Base-by-base conservation (phyloP, 2,113 vertebrate species). In the Perca flavescens region DNA sequence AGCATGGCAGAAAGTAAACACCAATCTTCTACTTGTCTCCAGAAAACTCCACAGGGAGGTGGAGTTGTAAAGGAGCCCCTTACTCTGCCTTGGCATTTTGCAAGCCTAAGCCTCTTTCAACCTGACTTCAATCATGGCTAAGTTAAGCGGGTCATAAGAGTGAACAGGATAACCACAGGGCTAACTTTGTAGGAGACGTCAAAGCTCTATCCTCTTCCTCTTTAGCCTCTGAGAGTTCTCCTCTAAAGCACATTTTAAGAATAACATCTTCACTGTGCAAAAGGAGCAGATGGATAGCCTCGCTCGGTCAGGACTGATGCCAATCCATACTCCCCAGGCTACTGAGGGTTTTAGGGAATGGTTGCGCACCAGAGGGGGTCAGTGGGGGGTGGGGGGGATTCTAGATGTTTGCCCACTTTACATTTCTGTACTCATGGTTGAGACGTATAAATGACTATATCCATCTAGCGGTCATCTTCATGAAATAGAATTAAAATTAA, bases 91-190 rank as follows among this genome's bases (percentile, higher is more conserved):
- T 88, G 77, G 89, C 84, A 80, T 88, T 91, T 80, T 80, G 80
- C 80, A 80, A 84, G 83, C 84, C 80, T 79, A 82, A 80, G 82
- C 85, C 87, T 91, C 84, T 92, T 91, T 93, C 82, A 87, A 89
- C 90, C 88, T 61, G 89, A 91, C 88, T 93, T 92, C 90, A 94
- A 91, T 92, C 86, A 84, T 15, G 79, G 89, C 85, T 91, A 88
- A 90, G 90, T 94, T 94, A 93, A 81, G 88, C 91, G 82, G 90
- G 92, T 94, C 93, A 87, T 82, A 76, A 61, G 87, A 84, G 90
- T 74, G 87, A 94, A 88, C 85, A 86, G 74, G 82, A 93, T 93
- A 91, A 95, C 92, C 90, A 91, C 84, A 66, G 89, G 90, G 88
- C 91, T 87, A 89, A 92, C 90, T 90, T 93, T 94, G 89, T 90